Base-by-base conservation (phyloP, 2,888 invertebrate genomes). In the Maniola hyperantus region DNA sequence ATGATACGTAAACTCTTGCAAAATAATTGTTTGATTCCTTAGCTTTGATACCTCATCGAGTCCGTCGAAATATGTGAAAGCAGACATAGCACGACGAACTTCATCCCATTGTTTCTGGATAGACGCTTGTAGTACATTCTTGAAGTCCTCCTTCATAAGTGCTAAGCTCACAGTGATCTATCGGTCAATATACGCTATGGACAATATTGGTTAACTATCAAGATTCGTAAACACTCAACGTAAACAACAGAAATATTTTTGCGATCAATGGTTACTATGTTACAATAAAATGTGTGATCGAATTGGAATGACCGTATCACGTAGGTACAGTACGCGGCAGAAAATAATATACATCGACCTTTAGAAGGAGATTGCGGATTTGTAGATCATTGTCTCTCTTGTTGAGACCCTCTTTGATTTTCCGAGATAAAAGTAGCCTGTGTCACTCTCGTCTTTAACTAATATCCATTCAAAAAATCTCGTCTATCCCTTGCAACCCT, bases 91-190 rank as follows among this genome's bases (percentile, higher is more conserved):
- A 6, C 84, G 84, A 55, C 88, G 89, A 18, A 95, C 92, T 75
- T 93, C 89, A 66, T 94, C 93, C 95, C 95, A 95, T 75, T 94
- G 93, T 64, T 92, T 89, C 76, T 93, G 88, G 5, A 95, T 89
- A 0, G 93, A 91, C 0, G 85, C 88, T 78, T 93, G 94, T 46
- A 95, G 86, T 2, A 95, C 90, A 81, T 86, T 86, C 71, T 95
- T 93, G 76, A 96, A 96, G 75, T 95, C 94, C 66, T 94, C 91
- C 72, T 93, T 93, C 82, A 93, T 92, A 63, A 96, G 79, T 46
- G 90, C 92, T 67, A 96, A 81, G 83, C 81, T 96, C 96, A 73
- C 94, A 94, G 61, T 92, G 91, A 74, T 83, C 91, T 91, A 71
- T 33, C 42, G 6, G 20, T 33, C 18, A 66, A 60, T 20, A 55